Conservation (phyloP, 2,797 vertebrate genomes). For the Cryptoprocta ferox region DNA sequence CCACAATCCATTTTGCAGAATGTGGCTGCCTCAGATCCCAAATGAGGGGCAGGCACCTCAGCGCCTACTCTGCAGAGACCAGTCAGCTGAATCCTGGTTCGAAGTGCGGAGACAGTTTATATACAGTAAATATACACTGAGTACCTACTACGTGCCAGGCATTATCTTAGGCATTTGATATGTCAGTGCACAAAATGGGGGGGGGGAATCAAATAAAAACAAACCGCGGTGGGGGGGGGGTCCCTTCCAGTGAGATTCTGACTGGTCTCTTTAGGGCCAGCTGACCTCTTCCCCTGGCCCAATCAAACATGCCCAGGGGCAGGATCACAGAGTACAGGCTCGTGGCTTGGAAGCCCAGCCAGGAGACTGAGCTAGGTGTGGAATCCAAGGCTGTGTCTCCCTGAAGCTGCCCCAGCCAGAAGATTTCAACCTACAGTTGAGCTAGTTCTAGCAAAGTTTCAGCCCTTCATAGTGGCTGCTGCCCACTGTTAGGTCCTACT, state of each 20-base stretch:
- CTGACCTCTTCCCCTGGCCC: not conserved
- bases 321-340: not conserved
- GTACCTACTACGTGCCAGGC: not conserved
- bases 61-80: not conserved
- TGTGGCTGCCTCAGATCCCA: not conserved
- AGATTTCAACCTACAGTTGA: not conserved
- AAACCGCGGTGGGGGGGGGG: accelerated
- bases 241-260: not conserved
- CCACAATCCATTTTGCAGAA: not conserved
- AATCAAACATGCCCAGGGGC: not conserved
- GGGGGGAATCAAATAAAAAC: not conserved
- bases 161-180: not conserved
- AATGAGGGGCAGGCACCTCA: not conserved
- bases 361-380: not conserved
- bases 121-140: not conserved
- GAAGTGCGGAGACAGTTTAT: not conserved
- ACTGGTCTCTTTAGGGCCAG: conserved; percentile 2
- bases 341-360: not conserved
- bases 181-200: not conserved
- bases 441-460: not conserved
- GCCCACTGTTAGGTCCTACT: accelerated
- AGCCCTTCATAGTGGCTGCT: not conserved
- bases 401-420: not conserved
- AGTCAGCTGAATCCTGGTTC: not conserved
- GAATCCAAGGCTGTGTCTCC: not conserved